Base-by-base conservation (phyloP, 2,113 vertebrate species). In the Numenius arquata region DNA sequence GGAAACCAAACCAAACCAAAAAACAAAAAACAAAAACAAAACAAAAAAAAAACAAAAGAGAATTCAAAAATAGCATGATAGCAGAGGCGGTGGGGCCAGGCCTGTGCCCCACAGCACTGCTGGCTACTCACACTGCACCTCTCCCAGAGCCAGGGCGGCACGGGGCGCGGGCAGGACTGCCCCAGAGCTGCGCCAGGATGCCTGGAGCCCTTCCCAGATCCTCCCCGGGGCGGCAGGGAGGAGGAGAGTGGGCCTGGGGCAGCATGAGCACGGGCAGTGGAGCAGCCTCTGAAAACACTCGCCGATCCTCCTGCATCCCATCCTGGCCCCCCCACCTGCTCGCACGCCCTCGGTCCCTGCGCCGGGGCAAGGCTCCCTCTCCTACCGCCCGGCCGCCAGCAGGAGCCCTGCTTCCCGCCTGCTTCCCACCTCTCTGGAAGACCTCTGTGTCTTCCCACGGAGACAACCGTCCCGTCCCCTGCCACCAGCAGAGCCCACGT, bases 21-120 rank as follows among this genome's bases (percentile, higher is more conserved):
- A 22, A 43, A 29, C 29, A 7, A 15, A 22, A 41, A 47, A 98
- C 40, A 72, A 85, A 27, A 71, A 96, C 97, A 97, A 98, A 32
- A 22, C 97, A 56, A 91, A 52, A 17, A 53, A 86, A 74, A 36
- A 97, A 99, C 98, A 99, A 97, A 98, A 98, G 98, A 98, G 97
- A 98, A 99, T 99, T 99, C 99, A 99, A 99, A 98, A 98, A 99
- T 98, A 99, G 98, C 98, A 98, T 97, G 98, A 98, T 96, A 98
- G 98, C 97, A 98, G 97, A 97, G 94, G 84, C 10, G 26, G 81
- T 85, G 84, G 81, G 93, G 94, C 85, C 74, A 85, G 67, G 41
- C 82, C 87, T 63, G 82, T 5, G 5, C 94, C 95, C 95, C 95
- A 83, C 89, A 89, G 91, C 87, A 56, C 85, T 73, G 89, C 94